Evolutionary conservation across 37 sponge, comb jelly and placozoan species (phyloP), one percentile per base, ranked within the genome.

Genomic region (Crambe crambe): DNA sequence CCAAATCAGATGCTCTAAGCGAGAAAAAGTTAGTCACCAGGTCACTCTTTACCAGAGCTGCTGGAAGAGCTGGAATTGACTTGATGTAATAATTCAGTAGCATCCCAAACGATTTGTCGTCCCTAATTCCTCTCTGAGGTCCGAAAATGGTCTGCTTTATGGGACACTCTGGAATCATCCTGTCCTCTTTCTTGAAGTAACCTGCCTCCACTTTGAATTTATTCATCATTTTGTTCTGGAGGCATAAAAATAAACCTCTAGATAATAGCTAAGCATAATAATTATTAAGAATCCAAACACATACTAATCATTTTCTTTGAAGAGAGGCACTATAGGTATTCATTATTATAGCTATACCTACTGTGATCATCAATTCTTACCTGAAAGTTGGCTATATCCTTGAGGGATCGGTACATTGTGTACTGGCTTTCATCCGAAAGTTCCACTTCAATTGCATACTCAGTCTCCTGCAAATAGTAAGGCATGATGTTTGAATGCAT

Each of bases 371-470:
- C 20, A 31, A 62, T 37, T 10, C 85, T 75, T 76, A 80, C 87
- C 12, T 87, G 82, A 32, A 87, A 42, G 21, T 22, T 57, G 12
- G 76, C 76, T 10, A 87, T 81, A 27, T 80, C 87, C 30, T 87
- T 80, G 47, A 87, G 58, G 56, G 87, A 56, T 67, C 87, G 47
- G 44, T 57, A 87, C 3, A 75, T 59, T 5, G 81, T 80, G 82
- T 87, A 87, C 37, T 75, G 69, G 70, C 87, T 87, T 58, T 87
- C 87, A 37, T 87, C 87, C 1, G 87, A 87, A 15, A 87, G 59
- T 8, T 23, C 58, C 27, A 87, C 82, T 18, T 80, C 82, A 70
- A 87, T 87, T 12, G 87, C 87, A 75, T 74, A 87, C 47, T 87
- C 87, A 0, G 39, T 57, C 43, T 56, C 75, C 87, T 87, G 71